Conservation (phyloP, 2,797 vertebrate genomes). For the Hephaestus fuliginosus region DNA sequence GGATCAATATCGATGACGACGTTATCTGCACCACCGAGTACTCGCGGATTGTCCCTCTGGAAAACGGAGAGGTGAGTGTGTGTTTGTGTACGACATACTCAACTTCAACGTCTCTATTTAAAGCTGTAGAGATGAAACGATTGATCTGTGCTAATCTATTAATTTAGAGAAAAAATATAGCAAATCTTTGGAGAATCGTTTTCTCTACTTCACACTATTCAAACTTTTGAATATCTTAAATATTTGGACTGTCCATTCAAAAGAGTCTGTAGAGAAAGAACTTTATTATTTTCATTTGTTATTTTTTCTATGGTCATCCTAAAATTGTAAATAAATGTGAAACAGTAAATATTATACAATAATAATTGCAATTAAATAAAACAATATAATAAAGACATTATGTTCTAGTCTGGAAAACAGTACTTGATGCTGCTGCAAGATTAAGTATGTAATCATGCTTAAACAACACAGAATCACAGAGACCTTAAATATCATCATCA, state of each 20-base stretch:
- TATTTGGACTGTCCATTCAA: not conserved
- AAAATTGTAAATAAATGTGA: not conserved
- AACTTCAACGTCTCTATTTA: not conserved
- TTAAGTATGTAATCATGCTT: not conserved
- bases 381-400: not conserved
- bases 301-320: not conserved
- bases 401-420: not conserved
- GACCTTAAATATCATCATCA: not conserved
- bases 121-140: not conserved
- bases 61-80: slow-evolving; percentile 93
- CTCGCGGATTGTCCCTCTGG: slow-evolving; percentile 94
- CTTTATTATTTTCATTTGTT: not conserved
- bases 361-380: no score
- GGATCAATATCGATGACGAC: slow-evolving; percentile 89
- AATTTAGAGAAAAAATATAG: no score
- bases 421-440: no score
- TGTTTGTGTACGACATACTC: not conserved
- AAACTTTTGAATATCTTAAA: not conserved
- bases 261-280: not conserved
- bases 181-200: no score
- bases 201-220: not conserved
- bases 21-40: slow-evolving; percentile 94
- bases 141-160: not conserved
- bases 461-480: not conserved
- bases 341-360: no score